Conservation (phyloP, 2,888 invertebrate species). For the Scaptomyza tumidula region DNA sequence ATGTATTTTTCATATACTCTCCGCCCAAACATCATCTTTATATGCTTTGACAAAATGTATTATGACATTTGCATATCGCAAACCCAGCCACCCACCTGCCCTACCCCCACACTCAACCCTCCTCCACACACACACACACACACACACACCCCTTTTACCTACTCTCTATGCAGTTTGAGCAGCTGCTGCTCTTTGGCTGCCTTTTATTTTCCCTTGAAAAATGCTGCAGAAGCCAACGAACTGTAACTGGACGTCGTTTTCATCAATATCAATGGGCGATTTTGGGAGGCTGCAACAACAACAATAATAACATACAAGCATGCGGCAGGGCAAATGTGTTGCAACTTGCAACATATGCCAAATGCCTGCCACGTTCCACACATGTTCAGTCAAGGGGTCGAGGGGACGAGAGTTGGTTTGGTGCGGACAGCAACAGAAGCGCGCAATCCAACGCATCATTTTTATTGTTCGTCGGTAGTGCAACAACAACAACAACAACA, state of each 20-base stretch:
- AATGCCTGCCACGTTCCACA: constrained; percentile 51
- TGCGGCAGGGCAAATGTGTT: constrained; percentile 52
- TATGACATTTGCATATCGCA: constrained; percentile 73
- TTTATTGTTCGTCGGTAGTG: constrained; percentile 71
- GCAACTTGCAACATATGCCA: constrained; percentile 74
- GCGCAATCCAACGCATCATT: constrained; percentile 77
- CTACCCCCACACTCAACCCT: not conserved
- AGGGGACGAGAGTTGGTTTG: constrained; percentile 26
- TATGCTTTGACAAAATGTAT: constrained; percentile 76
- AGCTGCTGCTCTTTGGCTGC: constrained; percentile 46
- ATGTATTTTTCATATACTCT: constrained; percentile 72
- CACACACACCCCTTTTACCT: not conserved
- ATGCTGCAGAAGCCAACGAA: constrained; percentile 74
- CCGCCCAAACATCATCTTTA: constrained; percentile 68
- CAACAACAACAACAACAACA: constrained; percentile 42
- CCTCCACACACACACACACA: too few species aligned
- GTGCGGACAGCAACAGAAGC: constrained; percentile 65
- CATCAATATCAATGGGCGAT: constrained; percentile 76
- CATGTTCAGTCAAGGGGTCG: constrained; percentile 38
- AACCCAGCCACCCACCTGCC: constrained; percentile 27
- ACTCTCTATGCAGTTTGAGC: constrained; percentile 12
- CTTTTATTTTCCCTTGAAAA: constrained; percentile 70
- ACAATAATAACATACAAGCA: constrained; percentile 23
- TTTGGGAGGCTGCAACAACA: constrained; percentile 40
- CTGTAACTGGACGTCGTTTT: constrained; percentile 78